A percentile compares a stretch with the other conserved stretches of the same genome.
These are phyloP conservation scores for Caenorhabditis sp. DNA, from an alignment of 2,888 invertebrate species.

Conservation along the genomic window DNA sequence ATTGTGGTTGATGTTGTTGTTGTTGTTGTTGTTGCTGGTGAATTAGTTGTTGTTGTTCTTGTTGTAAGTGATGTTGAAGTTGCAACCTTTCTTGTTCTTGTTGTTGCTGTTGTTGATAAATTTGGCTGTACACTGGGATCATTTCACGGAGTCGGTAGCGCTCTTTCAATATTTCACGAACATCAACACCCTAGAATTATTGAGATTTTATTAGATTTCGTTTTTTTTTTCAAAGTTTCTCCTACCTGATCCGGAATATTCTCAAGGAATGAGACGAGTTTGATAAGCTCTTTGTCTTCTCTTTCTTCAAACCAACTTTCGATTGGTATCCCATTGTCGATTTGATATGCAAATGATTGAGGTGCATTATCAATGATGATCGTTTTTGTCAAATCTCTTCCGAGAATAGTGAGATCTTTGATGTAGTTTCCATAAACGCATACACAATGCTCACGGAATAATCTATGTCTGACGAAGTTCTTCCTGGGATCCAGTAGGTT, in stretches of 20 bases:
- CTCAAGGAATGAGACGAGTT: conserved; percentile 89
- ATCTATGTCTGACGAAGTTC: conserved; percentile 84
- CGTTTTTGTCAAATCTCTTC: conserved; percentile 87
- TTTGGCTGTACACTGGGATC: conserved; percentile 75
- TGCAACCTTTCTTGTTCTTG: neutral
- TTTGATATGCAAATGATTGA: conserved; percentile 87
- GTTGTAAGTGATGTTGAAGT: conserved; percentile 23
- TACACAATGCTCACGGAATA: conserved; percentile 94
- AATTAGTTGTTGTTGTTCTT: conserved; percentile 10
- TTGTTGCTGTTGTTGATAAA: conserved; percentile 2
- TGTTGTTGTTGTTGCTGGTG: conserved; percentile 2
- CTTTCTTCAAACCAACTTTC: conserved; percentile 95
- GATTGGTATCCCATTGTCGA: conserved; percentile 95
- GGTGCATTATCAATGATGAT: conserved; percentile 88
- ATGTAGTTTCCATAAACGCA: conserved; percentile 95
- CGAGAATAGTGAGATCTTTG: conserved; percentile 90
- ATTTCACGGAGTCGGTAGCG: conserved; percentile 89
- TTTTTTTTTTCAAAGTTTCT: too few relatives aligned
- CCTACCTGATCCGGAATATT: conserved; percentile 32
- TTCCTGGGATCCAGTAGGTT: conserved; percentile 89
- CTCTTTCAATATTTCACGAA: conserved; percentile 88
- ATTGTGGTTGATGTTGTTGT: neutral
- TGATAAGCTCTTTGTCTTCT: conserved; percentile 86
- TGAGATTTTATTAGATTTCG: neutral
- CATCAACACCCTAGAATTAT: conserved; percentile 81